Evolutionary conservation across 2,113 vertebrate genomes (phyloP), one percentile per base, ranked within the genome.

Genomic region (Prinia subflava): DNA sequence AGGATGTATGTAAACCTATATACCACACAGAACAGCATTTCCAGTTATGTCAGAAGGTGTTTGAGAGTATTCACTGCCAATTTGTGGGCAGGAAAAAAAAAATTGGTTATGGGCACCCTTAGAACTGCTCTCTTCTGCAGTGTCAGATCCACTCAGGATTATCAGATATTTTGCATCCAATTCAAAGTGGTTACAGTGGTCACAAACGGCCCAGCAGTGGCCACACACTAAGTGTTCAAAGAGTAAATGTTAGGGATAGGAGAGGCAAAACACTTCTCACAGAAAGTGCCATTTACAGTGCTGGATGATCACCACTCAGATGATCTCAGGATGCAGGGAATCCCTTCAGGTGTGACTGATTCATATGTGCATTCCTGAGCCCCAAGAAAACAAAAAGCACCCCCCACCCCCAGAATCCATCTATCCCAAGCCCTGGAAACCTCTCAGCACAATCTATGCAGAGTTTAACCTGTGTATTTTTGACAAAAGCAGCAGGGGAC

Each of bases 201-300:
- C 60, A 77, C 33, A 71, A 81, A 52, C 0, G 2, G 68, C 41
- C 39, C 46, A 39, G 16, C 33, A 37, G 42, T 9, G 16, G 68
- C 39, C 28, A 42, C 49, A 23, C 4, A 17, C 37, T 14, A 47
- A 28, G 50, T 19, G 30, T 87, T 80, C 33, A 11, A 44, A 83
- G 28, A 24, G 47, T 46, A 68, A 85, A 81, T 9, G 10, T 7
- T 14, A 19, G 37, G 63, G 50, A 82, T 6, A 57, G 84, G 56
- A 46, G 57, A 89, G 46, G 87, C 59, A 93, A 92, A 71, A 95
- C 67, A 70, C 56, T 93, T 90, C 84, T 52, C 81, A 83, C 30
- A 86, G 87, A 85, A 96, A 76, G 59, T 42, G 35, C 91, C 74
- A 87, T 79, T 90, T 91, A 75, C 87, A 95, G 88, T n/a, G 81